phyloP scores from a whole-genome alignment of 2,888 invertebrate genomes.

The Amphipyra berbera region DNA sequence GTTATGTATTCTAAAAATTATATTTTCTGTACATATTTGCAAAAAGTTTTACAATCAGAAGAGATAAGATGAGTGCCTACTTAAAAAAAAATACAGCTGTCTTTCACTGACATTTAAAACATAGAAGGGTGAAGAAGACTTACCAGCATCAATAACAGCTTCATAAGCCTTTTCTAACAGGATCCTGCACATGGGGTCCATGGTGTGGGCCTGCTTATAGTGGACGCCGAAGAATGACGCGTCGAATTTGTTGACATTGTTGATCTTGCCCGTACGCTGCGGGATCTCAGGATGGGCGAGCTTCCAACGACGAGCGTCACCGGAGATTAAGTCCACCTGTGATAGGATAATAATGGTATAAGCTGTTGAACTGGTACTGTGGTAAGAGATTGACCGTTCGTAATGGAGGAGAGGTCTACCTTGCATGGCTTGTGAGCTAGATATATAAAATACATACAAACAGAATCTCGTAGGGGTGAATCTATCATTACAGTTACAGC shows the following conservation, averaged over 20 bases:
- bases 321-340: slow-evolving; percentile 95
- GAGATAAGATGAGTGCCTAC: too few relatives aligned
- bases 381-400: too few relatives aligned
- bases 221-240: slow-evolving; percentile 94
- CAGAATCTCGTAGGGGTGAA: too few relatives aligned
- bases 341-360: not conserved
- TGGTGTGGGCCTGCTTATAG: slow-evolving; percentile 93
- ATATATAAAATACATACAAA: too few relatives aligned
- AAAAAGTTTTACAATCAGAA: too few relatives aligned
- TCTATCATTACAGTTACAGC: too few relatives aligned
- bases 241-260: slow-evolving; percentile 93
- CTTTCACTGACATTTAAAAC: too few relatives aligned
- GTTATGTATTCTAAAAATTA: too few relatives aligned
- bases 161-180: slow-evolving; percentile 94
- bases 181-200: slow-evolving; percentile 95
- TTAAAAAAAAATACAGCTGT: too few relatives aligned
- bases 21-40: too few relatives aligned
- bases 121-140: slow-evolving; percentile 32
- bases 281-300: slow-evolving; percentile 93
- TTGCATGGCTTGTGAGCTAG: too few relatives aligned
- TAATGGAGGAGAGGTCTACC: too few relatives aligned
- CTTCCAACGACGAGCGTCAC: slow-evolving; percentile 94
- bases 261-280: slow-evolving; percentile 92
- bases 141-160: slow-evolving; percentile 93
- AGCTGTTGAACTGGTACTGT: not conserved